Conservation (phyloP, 2,113 vertebrate genomes). For the Maccullochella peelii region DNA sequence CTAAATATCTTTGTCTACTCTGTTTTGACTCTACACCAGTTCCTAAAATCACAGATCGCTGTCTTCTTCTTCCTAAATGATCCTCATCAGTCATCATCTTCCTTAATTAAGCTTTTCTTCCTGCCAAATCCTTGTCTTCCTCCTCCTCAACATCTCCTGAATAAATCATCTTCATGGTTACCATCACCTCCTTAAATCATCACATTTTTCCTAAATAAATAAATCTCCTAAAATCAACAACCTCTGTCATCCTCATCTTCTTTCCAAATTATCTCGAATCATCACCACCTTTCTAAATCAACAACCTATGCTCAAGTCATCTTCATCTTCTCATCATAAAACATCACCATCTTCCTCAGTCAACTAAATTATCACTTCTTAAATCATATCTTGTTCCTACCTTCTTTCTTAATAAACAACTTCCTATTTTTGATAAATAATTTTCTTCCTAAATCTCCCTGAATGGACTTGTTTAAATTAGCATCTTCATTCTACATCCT, state of each 20-base stretch:
- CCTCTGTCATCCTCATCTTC: neutral
- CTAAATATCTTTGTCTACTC: neutral
- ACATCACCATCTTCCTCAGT: neutral
- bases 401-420: neutral
- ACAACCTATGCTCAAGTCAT: neutral
- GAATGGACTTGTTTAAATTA: neutral
- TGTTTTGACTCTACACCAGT: neutral
- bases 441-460: neutral
- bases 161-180: neutral
- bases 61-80: neutral
- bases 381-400: neutral
- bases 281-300: neutral
- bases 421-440: neutral
- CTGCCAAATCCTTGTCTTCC: neutral
- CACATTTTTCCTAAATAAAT: neutral
- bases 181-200: neutral
- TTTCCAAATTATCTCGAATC: neutral
- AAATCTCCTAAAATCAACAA: constrained; percentile 18
- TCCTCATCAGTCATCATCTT: neutral
- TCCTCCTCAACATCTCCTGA: neutral
- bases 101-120: neutral
- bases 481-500: neutral
- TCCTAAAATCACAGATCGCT: neutral
- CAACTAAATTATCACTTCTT: neutral
- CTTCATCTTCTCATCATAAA: neutral